Conservation (phyloP, 2,113 vertebrate species). For the Actinemys pallida region DNA sequence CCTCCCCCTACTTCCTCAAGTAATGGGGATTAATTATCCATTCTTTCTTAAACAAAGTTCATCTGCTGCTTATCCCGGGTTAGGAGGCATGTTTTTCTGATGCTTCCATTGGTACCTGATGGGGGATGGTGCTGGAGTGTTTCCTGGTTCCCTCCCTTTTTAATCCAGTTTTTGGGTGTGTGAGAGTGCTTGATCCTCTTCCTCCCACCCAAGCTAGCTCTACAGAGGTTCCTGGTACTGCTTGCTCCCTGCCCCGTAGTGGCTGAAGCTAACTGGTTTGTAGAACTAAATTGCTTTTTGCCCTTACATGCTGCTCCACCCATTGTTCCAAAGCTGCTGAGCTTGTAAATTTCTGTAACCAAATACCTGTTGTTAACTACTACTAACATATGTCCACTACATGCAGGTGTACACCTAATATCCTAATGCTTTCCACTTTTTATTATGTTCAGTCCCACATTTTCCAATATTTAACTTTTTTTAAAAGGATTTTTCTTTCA, state of each 20-base stretch:
- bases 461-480: neutral
- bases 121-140: neutral
- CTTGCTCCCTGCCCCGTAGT: neutral
- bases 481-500: neutral
- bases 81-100: neutral
- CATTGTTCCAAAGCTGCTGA: neutral
- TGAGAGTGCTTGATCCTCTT: neutral
- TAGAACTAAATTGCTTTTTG: neutral
- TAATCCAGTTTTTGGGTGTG: neutral
- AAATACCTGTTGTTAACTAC: neutral
- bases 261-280: neutral
- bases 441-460: neutral
- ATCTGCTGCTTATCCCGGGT: neutral
- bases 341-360: neutral
- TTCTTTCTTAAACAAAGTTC: neutral
- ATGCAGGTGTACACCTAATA: neutral
- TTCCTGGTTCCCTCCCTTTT: neutral
- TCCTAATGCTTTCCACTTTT: neutral
- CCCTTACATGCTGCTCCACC: neutral
- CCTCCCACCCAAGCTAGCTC: neutral
- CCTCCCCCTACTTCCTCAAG: neutral
- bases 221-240: neutral
- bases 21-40: neutral
- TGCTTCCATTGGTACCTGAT: neutral
- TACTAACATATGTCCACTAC: neutral